Conservation (phyloP, 2,888 invertebrate species). For the Operophtera brumata region DNA sequence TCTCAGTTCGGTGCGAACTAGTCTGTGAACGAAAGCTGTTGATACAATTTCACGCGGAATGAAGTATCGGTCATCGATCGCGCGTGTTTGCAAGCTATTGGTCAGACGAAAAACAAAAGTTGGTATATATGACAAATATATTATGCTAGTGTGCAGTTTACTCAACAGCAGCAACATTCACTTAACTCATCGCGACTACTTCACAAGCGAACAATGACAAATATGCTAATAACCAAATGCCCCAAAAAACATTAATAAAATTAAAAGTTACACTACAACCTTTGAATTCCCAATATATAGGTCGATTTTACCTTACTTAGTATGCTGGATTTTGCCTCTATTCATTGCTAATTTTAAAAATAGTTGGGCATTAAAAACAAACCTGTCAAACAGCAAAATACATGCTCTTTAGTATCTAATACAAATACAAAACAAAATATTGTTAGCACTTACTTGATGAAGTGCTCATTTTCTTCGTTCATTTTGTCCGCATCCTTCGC, state of each 20-base stretch:
- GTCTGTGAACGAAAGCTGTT: no score
- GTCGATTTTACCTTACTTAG: background rate
- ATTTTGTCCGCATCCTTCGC: conserved; percentile 96
- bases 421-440: conserved; percentile 20
- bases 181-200: conserved; percentile 46
- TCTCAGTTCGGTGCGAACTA: no score
- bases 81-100: background rate
- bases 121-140: conserved; percentile 48
- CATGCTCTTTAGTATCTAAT: conserved; percentile 38
- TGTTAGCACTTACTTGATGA: conserved; percentile 86
- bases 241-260: conserved; percentile 36
- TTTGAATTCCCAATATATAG: background rate
- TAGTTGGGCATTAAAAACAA: conserved; percentile 30
- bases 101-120: conserved; percentile 7
- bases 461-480: conserved; percentile 98
- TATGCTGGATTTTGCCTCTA: conserved; percentile 5
- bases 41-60: background rate
- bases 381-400: conserved; percentile 45
- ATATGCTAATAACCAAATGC: conserved; percentile 50
- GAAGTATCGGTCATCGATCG: background rate
- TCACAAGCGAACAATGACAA: conserved; percentile 46
- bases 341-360: conserved; percentile 12
- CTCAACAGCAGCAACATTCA: conserved; percentile 56
- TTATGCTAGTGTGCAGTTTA: conserved; percentile 40
- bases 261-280: background rate